Percentiles rank a stretch among this genome's conserved stretches.
phyloP scores from a whole-genome alignment of 2,888 invertebrate species.

The Sturmia bella region DNA sequence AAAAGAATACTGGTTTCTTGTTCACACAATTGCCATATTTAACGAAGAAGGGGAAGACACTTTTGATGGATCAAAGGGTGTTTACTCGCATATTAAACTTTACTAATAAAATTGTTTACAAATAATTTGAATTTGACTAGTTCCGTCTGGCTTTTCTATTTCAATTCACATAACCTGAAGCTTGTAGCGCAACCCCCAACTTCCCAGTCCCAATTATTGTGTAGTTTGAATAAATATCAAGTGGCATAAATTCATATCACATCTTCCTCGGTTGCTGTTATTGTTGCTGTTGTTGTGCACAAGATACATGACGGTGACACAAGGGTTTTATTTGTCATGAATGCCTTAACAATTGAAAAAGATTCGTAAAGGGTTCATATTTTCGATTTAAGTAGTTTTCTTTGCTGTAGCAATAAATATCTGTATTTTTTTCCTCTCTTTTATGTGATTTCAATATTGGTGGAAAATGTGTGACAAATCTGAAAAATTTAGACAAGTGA shows the following conservation, averaged over 20 bases:
- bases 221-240: background rate
- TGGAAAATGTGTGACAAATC: background rate
- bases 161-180: background rate
- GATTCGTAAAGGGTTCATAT: conserved; percentile 36
- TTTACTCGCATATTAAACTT: too few species aligned
- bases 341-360: conserved; percentile 19
- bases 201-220: background rate
- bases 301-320: background rate
- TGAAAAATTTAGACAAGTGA: background rate
- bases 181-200: background rate
- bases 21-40: too few species aligned
- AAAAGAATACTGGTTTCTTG: too few species aligned
- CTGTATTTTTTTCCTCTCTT: background rate
- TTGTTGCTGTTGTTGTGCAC: conserved; percentile 9
- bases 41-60: too few species aligned
- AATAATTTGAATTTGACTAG: too few species aligned
- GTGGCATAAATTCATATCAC: conserved; percentile 9
- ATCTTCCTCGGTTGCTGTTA: background rate
- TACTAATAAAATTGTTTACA: too few species aligned
- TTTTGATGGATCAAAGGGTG: too few species aligned
- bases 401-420: conserved; percentile 27
- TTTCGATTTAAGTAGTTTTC: background rate
- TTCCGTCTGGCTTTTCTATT: too few species aligned
- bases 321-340: conserved; percentile 27
- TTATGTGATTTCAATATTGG: background rate